A percentile compares a stretch with the other conserved stretches of the same genome.
phyloP scores from a whole-genome alignment of 2,113 vertebrate genomes.

The Corythoichthys haematopterus region DNA sequence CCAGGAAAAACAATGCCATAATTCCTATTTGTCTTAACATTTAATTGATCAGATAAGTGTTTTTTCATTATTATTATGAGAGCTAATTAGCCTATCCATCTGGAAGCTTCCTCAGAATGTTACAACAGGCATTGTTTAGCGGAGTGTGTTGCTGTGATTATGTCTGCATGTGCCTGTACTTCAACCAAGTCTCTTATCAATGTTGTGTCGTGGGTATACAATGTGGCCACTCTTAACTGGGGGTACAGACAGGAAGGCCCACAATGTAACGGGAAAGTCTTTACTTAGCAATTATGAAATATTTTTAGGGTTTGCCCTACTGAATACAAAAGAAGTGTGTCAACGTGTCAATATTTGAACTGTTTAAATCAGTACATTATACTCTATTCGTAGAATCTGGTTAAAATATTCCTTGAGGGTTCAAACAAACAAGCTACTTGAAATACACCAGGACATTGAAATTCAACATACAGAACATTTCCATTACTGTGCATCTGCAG shows the following conservation, averaged over 20 bases:
- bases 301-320: background rate
- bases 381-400: background rate
- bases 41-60: conserved; percentile 59
- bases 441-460: background rate
- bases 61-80: conserved; percentile 37
- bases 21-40: conserved; percentile 55
- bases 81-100: conserved; percentile 49
- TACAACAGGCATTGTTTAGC: conserved; percentile 52
- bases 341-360: background rate
- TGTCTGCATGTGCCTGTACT: background rate
- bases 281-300: background rate
- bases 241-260: conserved; percentile 34
- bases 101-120: conserved; percentile 53
- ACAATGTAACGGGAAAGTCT: conserved; percentile 9
- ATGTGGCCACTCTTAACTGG: conserved; percentile 15
- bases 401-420: background rate
- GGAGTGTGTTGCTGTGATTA: conserved; percentile 3
- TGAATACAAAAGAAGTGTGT: background rate
- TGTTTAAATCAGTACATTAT: background rate
- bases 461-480: background rate
- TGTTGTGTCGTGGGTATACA: conserved; percentile 53
- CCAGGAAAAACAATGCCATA: conserved; percentile 20
- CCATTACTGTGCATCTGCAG: conserved; percentile 16
- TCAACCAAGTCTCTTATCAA: conserved; percentile 42
- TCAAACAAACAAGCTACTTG: background rate